phyloP scores from a whole-genome alignment of 2,113 vertebrate genomes.

The Oryzias curvinotus region DNA sequence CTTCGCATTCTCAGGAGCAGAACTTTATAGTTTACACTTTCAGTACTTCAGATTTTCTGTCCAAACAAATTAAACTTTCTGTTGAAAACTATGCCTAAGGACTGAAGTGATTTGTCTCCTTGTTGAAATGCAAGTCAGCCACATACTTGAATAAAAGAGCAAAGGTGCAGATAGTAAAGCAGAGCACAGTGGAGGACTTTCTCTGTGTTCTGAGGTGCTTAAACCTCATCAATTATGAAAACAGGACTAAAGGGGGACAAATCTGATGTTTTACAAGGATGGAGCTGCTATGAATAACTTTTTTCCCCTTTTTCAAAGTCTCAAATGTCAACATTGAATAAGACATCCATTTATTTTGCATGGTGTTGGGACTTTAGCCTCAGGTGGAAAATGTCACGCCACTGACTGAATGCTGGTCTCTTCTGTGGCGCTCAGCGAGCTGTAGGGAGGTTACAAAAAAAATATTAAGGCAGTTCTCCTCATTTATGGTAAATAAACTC shows the following conservation, averaged over 20 bases:
- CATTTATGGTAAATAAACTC: too few relatives aligned
- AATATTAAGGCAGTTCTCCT: too few relatives aligned
- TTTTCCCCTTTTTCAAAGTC: conserved; percentile 6
- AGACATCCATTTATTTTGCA: conserved; percentile 22
- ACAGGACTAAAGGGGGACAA: conserved; percentile 4
- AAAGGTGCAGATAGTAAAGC: conserved; percentile 1
- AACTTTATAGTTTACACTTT: neutral
- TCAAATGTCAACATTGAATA: conserved; percentile 28
- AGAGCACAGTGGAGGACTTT: neutral
- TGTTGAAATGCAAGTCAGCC: neutral
- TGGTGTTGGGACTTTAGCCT: conserved; percentile 22
- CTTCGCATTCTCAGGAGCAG: conserved; percentile 37
- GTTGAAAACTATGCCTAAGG: neutral
- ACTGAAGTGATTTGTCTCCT: neutral
- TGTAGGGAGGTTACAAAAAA: too few relatives aligned
- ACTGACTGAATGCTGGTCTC: conserved; percentile 2
- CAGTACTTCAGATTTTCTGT: neutral
- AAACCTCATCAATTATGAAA: conserved; percentile 7
- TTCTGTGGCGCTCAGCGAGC: neutral
- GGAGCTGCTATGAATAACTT: conserved; percentile 5
- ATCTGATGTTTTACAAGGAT: neutral
- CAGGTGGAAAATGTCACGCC: conserved; percentile 24
- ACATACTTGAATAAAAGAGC: neutral
- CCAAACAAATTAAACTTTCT: neutral
- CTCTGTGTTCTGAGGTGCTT: neutral